Evolutionary conservation across 2,888 invertebrate genomes (phyloP).

Genomic region (Ophonus ardosiacus): DNA sequence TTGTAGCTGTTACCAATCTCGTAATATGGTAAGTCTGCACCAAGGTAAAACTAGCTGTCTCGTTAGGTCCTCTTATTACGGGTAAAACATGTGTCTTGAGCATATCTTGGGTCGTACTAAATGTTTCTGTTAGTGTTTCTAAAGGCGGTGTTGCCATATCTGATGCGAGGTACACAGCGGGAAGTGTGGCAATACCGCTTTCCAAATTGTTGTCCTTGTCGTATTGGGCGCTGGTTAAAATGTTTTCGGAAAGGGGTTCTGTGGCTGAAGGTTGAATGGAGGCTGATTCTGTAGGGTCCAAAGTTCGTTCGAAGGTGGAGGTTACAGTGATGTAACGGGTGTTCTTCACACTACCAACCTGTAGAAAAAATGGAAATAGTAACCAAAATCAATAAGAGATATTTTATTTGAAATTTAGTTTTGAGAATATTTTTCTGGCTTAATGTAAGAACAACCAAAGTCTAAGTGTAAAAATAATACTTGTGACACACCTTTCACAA

Average conservation of each 20-base stretch:
- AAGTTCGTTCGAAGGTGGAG: constrained; percentile 88
- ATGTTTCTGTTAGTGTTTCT: constrained; percentile 93
- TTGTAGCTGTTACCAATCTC: constrained; percentile 91
- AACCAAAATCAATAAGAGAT: too few relatives aligned
- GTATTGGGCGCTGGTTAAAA: constrained; percentile 86
- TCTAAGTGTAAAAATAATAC: too few relatives aligned
- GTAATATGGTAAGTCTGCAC: constrained; percentile 94
- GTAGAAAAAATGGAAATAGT: constrained; percentile 69
- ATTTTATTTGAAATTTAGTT: too few relatives aligned
- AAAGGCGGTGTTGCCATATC: constrained; percentile 91
- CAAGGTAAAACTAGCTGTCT: constrained; percentile 88
- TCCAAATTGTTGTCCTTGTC: constrained; percentile 84
- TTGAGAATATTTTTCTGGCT: too few relatives aligned
- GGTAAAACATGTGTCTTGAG: constrained; percentile 93
- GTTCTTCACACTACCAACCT: constrained; percentile 92
- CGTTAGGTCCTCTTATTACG: constrained; percentile 84
- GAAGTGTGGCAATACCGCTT: constrained; percentile 89
- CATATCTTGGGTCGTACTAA: constrained; percentile 93
- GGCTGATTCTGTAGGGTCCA: constrained; percentile 80
- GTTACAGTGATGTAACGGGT: constrained; percentile 93
- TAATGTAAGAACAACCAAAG: too few relatives aligned
- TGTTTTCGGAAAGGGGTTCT: constrained; percentile 92
- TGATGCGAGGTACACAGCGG: constrained; percentile 86
- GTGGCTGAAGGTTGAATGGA: constrained; percentile 79
- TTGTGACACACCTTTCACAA: too few relatives aligned